Conservation (phyloP, 1,140 invertebrate species). For the Marisa cornuarietis region DNA sequence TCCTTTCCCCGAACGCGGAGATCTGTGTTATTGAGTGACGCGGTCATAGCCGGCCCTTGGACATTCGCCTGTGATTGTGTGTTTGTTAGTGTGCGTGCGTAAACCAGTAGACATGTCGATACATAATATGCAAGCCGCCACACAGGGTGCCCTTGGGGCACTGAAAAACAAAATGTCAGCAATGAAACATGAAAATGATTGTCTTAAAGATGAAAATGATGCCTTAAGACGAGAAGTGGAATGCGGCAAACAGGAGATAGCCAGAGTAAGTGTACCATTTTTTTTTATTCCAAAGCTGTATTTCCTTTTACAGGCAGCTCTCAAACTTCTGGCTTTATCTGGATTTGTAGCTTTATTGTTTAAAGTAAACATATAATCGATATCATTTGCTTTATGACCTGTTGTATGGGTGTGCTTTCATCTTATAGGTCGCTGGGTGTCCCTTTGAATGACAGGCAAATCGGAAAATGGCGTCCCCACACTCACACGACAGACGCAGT, state of each 20-base stretch:
- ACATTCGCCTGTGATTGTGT: conserved; percentile 22
- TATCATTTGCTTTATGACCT: too few species aligned
- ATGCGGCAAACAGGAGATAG: conserved; percentile 87
- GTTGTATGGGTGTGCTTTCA: too few species aligned
- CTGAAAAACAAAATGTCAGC: conserved; percentile 99
- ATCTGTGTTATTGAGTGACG: conserved; percentile 21
- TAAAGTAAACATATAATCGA: too few species aligned
- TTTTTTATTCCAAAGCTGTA: background rate
- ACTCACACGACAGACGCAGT: too few species aligned
- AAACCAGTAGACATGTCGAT: conserved; percentile 19
- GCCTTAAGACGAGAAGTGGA: conserved; percentile 67
- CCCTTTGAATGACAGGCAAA: too few species aligned
- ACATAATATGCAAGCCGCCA: conserved; percentile 19
- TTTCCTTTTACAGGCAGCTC: too few species aligned
- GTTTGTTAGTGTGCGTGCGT: conserved; percentile 18
- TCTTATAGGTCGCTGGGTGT: too few species aligned
- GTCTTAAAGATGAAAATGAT: conserved; percentile 82
- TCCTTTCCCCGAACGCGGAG: conserved; percentile 4
- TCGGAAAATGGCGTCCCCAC: too few species aligned
- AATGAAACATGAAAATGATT: conserved; percentile 97
- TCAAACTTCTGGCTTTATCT: too few species aligned
- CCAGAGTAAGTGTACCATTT: conserved; percentile 45
- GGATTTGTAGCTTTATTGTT: too few species aligned
- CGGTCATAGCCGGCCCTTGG: conserved; percentile 20
- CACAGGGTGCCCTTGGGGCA: conserved; percentile 64